These are phyloP conservation scores for Pontoporia blainvillei DNA, from an alignment of 2,113 vertebrate species.

Conservation along the genomic window DNA sequence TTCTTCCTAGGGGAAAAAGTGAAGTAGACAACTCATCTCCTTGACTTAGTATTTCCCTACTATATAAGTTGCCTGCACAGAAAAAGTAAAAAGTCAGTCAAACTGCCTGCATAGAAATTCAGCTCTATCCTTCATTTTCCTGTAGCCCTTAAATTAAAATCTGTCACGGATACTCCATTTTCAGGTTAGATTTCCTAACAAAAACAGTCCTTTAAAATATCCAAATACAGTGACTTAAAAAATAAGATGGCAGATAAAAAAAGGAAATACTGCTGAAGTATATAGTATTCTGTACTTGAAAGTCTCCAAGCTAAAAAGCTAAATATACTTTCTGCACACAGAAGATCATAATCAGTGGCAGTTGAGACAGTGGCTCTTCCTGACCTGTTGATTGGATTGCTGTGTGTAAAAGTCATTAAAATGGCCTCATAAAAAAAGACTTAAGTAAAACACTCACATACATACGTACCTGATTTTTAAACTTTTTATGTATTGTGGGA, in stretches of 20 bases:
- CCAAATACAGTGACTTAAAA: slow-evolving; percentile 15
- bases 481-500: not conserved
- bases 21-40: not conserved
- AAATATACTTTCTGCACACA: slow-evolving; percentile 36
- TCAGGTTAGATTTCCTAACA: slow-evolving; percentile 14
- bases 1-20: not conserved
- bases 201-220: slow-evolving; percentile 31
- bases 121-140: not conserved
- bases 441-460: not conserved
- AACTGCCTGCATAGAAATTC: not conserved
- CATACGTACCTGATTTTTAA: not conserved
- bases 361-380: not conserved
- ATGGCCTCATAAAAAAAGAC: not conserved
- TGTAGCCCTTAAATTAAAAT: slow-evolving; percentile 12
- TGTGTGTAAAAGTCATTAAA: slow-evolving; percentile 38
- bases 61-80: not conserved
- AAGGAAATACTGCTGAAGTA: not conserved
- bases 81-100: slow-evolving; percentile 1
- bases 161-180: not conserved
- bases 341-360: slow-evolving; percentile 19
- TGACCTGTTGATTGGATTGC: not conserved
- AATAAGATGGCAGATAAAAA: not conserved
- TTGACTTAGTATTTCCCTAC: not conserved
- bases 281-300: not conserved
- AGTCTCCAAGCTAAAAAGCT: not conserved